phyloP scores from a whole-genome alignment of 1,140 invertebrate genomes.

The Ceratina japonica region DNA sequence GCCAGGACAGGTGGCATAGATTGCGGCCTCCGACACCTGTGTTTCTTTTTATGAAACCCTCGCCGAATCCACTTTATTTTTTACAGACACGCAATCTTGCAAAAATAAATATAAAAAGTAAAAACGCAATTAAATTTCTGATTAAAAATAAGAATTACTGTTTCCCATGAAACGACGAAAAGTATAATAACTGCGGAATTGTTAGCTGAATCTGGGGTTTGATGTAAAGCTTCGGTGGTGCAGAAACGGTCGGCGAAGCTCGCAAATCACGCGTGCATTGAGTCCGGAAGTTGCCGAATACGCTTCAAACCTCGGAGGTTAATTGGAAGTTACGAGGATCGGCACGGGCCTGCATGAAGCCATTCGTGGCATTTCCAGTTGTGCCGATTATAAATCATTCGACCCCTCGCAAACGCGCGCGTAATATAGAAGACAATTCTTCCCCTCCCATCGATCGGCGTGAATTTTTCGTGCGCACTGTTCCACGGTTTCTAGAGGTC shows the following conservation, averaged over 20 bases:
- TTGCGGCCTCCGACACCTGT: constrained; percentile 55
- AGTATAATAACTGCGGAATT: too few relatives aligned
- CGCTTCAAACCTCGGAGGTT: constrained; percentile 38
- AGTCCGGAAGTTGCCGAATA: constrained; percentile 32
- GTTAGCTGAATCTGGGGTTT: too few relatives aligned
- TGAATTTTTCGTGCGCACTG: background rate
- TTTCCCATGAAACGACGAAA: too few relatives aligned
- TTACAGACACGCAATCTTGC: too few relatives aligned
- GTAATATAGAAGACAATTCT: constrained; percentile 50
- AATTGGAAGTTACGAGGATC: constrained; percentile 61
- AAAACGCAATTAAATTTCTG: too few relatives aligned
- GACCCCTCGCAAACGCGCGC: constrained; percentile 26
- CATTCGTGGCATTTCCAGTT: constrained; percentile 58
- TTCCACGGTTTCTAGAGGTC: background rate
- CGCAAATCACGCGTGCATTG: background rate
- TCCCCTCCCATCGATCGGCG: background rate
- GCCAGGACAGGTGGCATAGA: constrained; percentile 58
- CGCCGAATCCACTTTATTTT: constrained; percentile 36
- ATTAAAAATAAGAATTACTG: too few relatives aligned
- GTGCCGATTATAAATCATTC: constrained; percentile 58
- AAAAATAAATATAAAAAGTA: too few relatives aligned
- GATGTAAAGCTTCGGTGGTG: background rate
- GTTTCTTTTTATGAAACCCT: constrained; percentile 62
- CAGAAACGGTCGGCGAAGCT: background rate
- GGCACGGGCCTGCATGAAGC: constrained; percentile 45